Evolutionary conservation across 2,113 vertebrate species (phyloP).

Genomic region (Salvelinus alpinus): DNA sequence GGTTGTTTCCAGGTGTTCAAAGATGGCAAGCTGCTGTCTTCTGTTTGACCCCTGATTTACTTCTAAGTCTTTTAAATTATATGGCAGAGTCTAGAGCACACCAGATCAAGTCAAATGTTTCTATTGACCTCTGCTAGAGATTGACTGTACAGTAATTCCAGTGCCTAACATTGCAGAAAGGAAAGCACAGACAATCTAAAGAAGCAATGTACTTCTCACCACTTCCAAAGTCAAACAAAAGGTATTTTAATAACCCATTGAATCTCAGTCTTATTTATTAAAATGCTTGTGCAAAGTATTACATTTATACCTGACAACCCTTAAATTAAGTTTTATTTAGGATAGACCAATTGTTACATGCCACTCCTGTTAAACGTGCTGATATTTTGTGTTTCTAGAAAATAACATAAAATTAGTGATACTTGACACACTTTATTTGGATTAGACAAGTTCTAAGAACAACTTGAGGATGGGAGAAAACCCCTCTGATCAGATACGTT

Average conservation of each 20-base stretch:
- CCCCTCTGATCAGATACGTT: not conserved
- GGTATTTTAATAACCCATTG: too few relatives aligned
- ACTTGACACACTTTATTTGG: conserved; percentile 9
- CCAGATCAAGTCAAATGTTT: conserved; percentile 40
- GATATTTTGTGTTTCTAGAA: not conserved
- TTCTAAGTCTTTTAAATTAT: conserved; percentile 26
- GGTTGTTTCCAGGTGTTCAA: conserved; percentile 10
- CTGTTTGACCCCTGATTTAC: conserved; percentile 50
- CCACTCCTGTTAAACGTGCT: not conserved
- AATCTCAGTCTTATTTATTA: not conserved
- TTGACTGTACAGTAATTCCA: conserved; percentile 38
- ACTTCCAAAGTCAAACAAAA: conserved; percentile 52
- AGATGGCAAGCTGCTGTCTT: conserved; percentile 20
- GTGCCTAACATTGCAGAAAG: conserved; percentile 30
- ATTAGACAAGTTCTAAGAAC: not conserved
- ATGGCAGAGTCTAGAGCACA: conserved; percentile 39
- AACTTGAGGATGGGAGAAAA: not conserved
- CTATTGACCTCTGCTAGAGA: conserved; percentile 36
- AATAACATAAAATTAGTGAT: not conserved
- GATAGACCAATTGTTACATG: not conserved
- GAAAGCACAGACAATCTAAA: conserved; percentile 19
- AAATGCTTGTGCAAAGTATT: not conserved
- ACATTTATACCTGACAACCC: not conserved
- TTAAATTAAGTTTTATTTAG: not conserved
- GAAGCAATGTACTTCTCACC: conserved; percentile 18